Percentiles rank a stretch among this genome's conserved stretches.
phyloP scores from a whole-genome alignment of 2,888 invertebrate species.

The Acrobasis repandana region DNA sequence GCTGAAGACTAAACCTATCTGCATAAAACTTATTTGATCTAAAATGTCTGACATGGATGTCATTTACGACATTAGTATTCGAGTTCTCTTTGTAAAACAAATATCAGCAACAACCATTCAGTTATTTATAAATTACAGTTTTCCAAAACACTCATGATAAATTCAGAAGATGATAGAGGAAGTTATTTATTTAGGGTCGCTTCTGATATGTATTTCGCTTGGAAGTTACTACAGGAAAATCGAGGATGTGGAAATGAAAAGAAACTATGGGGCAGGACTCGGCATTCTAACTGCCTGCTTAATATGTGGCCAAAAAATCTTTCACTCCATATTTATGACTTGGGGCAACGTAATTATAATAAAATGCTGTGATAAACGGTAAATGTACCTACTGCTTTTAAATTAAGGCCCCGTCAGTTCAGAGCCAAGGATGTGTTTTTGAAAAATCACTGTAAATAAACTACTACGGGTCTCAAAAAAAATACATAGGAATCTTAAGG shows the following conservation, averaged over 20 bases:
- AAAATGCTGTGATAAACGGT: constrained; percentile 80
- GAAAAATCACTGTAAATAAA: too few species aligned
- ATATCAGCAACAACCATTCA: constrained; percentile 24
- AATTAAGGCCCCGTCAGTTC: too few species aligned
- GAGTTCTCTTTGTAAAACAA: too few species aligned
- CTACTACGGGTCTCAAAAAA: too few species aligned
- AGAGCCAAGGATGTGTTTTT: too few species aligned
- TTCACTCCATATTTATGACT: constrained; percentile 83
- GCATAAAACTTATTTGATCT: not conserved
- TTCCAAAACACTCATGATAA: not conserved
- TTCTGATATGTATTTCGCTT: constrained; percentile 78
- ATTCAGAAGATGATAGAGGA: constrained; percentile 41
- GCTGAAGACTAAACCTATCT: not conserved
- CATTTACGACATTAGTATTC: not conserved
- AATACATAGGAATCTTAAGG: too few species aligned
- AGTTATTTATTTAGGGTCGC: constrained; percentile 51
- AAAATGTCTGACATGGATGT: not conserved
- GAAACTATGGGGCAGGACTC: constrained; percentile 83
- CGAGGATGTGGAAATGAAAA: constrained; percentile 69
- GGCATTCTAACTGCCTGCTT: constrained; percentile 82
- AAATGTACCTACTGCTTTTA: constrained; percentile 43
- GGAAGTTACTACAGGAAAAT: constrained; percentile 84
- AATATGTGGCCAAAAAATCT: constrained; percentile 83
- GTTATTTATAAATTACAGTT: not conserved
- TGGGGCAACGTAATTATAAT: constrained; percentile 85